Evolutionary conservation across 2,797 vertebrate species (phyloP), one percentile per base, ranked within the genome.

Genomic region (Triplophysa bombifrons): DNA sequence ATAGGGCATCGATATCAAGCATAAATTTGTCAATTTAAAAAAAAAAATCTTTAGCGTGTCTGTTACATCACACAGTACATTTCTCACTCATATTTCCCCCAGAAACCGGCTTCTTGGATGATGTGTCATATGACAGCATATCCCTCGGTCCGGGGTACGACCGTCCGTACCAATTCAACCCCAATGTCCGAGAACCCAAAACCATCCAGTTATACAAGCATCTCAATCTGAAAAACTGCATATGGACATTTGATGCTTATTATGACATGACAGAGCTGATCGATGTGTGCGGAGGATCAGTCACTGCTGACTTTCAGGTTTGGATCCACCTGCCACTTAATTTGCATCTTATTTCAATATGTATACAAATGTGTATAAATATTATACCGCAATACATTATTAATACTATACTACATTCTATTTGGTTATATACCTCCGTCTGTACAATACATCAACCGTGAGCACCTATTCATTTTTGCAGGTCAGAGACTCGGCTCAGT

Each of bases 251-350:
- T 0, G 95, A 99, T 3, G 97, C 98, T 0, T 99, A 92, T 74
- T 99, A 99, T 0, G 97, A 99, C 92, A 99, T 99, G 98, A 99
- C 98, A 0, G 97, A 98, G 80, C 86, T 99, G 20, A 98, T 99
- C 1, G 98, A 99, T 0, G 94, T 99, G 83, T 99, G 98, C 0
- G 94, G 96, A 0, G 98, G 98, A 34, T 97, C 97, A 0, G 97
- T 99, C 84, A 97, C 96, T 0, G 98, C 98, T 0, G 98, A 99
- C 85, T 99, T 99, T 90, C 98, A 99, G 97, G 98, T 97, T 85
- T 9, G 80, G 60, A 19, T 80, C 27, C n/a, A 56, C 22, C 25
- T 78, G 48, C 27, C 11, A 30, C 48, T 14, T 10, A 19, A 78
- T 78, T 72, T 73, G 25, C 41, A 60, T 38, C 30, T 38, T 38